Percentiles rank a stretch among this genome's conserved stretches.
phyloP scores from a whole-genome alignment of 2,888 invertebrate species.

The Phlogophora meticulosa region DNA sequence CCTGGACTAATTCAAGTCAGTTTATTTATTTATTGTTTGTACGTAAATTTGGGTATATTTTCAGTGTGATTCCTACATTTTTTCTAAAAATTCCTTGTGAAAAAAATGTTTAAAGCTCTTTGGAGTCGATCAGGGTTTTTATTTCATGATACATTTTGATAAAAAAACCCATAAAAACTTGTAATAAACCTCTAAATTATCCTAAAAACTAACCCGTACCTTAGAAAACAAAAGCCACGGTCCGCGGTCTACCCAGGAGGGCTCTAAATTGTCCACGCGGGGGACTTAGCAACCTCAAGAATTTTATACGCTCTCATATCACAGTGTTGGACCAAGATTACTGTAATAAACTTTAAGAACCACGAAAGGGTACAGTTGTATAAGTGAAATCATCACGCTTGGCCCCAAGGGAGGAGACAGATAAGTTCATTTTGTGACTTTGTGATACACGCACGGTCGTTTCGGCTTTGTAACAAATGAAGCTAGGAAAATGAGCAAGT shows the following conservation, averaged over 20 bases:
- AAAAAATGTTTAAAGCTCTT: too few species aligned
- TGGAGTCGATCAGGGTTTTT: too few species aligned
- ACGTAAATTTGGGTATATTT: background rate
- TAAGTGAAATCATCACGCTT: conserved; percentile 60
- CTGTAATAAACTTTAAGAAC: conserved; percentile 63
- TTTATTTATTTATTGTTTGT: background rate
- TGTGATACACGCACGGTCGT: conserved; percentile 26
- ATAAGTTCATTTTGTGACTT: conserved; percentile 50
- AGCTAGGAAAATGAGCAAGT: background rate
- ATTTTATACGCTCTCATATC: conserved; percentile 62
- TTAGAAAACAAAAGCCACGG: conserved; percentile 40
- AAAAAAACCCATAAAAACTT: background rate
- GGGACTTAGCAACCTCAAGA: conserved; percentile 51
- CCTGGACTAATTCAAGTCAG: background rate
- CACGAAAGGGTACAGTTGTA: conserved; percentile 53
- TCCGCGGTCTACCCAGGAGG: conserved; percentile 55
- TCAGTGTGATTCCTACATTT: background rate
- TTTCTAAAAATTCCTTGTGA: background rate
- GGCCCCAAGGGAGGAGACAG: conserved; percentile 40
- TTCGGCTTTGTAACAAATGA: conserved; percentile 26
- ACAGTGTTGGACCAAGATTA: conserved; percentile 57
- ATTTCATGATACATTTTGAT: background rate
- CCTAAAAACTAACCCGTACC: conserved; percentile 20
- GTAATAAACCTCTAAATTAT: conserved; percentile 1
- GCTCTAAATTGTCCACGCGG: conserved; percentile 51